Conservation (phyloP, 2,888 invertebrate species). For the Oscheius sp. region DNA sequence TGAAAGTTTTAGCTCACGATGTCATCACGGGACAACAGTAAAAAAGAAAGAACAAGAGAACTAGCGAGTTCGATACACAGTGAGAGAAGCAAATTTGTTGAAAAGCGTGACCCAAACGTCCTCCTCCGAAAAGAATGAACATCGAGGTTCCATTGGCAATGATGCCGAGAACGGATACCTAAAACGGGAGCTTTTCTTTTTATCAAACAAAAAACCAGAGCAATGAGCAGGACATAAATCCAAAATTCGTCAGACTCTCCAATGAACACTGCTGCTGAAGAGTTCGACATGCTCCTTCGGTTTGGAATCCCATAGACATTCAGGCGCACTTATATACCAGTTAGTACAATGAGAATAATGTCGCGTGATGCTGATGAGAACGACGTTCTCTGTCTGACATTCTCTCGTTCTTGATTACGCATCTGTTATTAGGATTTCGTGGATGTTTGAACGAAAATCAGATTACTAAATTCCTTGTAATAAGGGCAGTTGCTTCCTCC, state of each 20-base stretch:
- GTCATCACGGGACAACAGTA: constrained; percentile 25
- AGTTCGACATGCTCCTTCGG: too few species aligned
- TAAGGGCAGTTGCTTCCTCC: too few species aligned
- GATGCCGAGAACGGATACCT: constrained; percentile 30
- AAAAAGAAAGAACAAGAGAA: constrained; percentile 25
- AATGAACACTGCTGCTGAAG: neutral
- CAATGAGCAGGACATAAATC: constrained; percentile 1
- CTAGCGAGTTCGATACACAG: constrained; percentile 20
- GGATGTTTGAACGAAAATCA: too few species aligned
- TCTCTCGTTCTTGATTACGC: too few species aligned
- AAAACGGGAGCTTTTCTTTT: neutral
- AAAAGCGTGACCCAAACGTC: constrained; percentile 18
- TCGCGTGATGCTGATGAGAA: too few species aligned
- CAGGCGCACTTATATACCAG: too few species aligned
- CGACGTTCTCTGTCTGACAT: too few species aligned
- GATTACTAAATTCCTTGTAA: too few species aligned
- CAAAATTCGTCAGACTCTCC: neutral
- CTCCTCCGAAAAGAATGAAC: constrained; percentile 33
- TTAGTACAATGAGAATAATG: too few species aligned
- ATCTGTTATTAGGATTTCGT: too few species aligned
- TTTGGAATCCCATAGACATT: too few species aligned
- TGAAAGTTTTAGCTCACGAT: neutral
- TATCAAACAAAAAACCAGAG: neutral
- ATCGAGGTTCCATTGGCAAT: constrained; percentile 28
- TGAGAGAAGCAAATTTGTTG: constrained; percentile 36